Base-by-base conservation (phyloP, 2,797 vertebrate genomes). In the Poliocrania exsul region DNA sequence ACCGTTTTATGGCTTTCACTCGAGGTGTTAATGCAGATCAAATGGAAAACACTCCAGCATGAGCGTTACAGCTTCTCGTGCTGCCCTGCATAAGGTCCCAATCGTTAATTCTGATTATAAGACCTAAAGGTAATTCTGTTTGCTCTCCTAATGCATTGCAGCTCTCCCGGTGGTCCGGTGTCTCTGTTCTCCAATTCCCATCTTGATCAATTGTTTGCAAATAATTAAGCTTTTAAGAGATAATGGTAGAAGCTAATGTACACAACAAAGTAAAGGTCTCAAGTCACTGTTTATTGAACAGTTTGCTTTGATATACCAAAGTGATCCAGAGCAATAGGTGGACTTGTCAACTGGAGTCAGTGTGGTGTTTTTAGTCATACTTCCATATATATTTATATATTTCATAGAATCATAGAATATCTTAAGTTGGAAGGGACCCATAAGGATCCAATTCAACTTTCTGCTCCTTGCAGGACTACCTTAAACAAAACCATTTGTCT, bases 161-260 rank as follows among this genome's bases (percentile, higher is more conserved):
- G 94, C 96, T 97, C 96, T 98, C 97, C 98, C 71, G 95, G 93
- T 97, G 97, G 97, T 96, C 97, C 37, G 2, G 93, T 64, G 35
- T 95, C 97, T 97, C 97, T 97, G 97, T 96, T 97, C 97, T 98
- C 97, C 97, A 97, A 97, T 98, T 98, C 98, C 97, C 97, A 97
- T 98, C 97, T 97, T 98, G 97, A 98, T 98, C 98, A 98, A 98
- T 98, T 98, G 98, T 98, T 98, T 98, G 98, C 98, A 98, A 98
- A 98, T 98, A 98, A 98, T 98, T 98, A 98, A 98, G 98, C 98
- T 98, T 98, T 98, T 98, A 98, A 97, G 97, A 98, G 98, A 98
- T 98, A 98, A 98, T 98, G 97, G 97, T 97, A 93, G 79, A 96
- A 97, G 96, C 97, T 98, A 98, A 98, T 97, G 97, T 97, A 97